phyloP scores from a whole-genome alignment of 30 jellyfish, hydroid and myxozoan genomes.

The Hydractinia echinata region DNA sequence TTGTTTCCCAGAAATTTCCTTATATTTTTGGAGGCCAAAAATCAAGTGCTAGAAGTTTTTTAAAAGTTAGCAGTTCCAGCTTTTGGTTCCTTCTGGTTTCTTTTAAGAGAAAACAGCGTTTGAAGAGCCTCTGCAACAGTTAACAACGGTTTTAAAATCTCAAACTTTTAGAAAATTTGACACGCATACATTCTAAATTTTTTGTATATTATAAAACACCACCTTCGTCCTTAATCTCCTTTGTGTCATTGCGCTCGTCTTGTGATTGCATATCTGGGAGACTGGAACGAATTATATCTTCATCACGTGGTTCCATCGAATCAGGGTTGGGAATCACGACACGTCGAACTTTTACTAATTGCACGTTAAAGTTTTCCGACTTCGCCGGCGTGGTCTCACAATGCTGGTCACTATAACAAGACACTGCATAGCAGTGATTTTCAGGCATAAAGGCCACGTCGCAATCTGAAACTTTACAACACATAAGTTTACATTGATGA shows the following conservation, averaged over 20 bases:
- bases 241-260: conserved; percentile 37
- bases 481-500: conserved; percentile 74
- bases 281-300: conserved; percentile 71
- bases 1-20: too few species aligned
- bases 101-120: too few species aligned
- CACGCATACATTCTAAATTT: too few species aligned
- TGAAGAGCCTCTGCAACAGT: too few species aligned
- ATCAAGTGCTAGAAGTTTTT: too few species aligned
- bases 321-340: conserved; percentile 93
- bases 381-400: conserved; percentile 97
- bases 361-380: conserved; percentile 72
- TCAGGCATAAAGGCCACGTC: conserved; percentile 98
- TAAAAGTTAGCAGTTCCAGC: too few species aligned
- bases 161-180: too few species aligned
- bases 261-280: conserved; percentile 30
- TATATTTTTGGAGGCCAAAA: too few species aligned
- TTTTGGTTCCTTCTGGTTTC: too few species aligned
- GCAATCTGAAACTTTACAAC: conserved; percentile 90
- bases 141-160: too few species aligned
- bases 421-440: conserved; percentile 94
- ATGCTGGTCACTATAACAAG: conserved; percentile 91
- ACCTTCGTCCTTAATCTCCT: conserved; percentile 81
- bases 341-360: conserved; percentile 90
- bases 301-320: conserved; percentile 70
- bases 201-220: too few species aligned